Percentiles rank a stretch among this genome's conserved stretches.
phyloP scores from a whole-genome alignment of 2,888 invertebrate genomes.

The Scelioninae gen. 1 region DNA sequence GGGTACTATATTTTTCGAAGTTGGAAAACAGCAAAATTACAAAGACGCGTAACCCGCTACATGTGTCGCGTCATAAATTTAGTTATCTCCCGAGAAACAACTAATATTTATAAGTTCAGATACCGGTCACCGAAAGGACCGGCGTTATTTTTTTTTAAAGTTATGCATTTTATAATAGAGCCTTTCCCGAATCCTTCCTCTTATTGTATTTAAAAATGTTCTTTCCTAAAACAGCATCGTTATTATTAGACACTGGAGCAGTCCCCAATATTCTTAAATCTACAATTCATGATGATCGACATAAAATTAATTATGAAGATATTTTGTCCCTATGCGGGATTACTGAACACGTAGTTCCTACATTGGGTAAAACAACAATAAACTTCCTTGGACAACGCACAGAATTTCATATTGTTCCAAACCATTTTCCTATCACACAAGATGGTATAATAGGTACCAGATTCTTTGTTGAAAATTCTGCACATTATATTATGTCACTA shows the following conservation, averaged over 20 bases:
- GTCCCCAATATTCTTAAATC: constrained; percentile 25
- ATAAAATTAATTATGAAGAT: neutral
- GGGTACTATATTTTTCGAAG: too few relatives aligned
- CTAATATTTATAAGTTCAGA: too few relatives aligned
- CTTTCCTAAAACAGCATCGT: neutral
- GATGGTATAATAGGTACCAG: constrained; percentile 15
- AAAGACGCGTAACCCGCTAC: too few relatives aligned
- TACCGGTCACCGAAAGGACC: too few relatives aligned
- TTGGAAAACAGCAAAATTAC: too few relatives aligned
- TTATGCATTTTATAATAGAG: too few relatives aligned
- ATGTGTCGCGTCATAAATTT: too few relatives aligned
- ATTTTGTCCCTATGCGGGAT: constrained; percentile 9
- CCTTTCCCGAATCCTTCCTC: too few relatives aligned
- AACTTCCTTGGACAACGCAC: neutral
- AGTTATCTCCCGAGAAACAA: too few relatives aligned
- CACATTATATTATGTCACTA: too few relatives aligned
- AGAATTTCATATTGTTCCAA: constrained; percentile 19
- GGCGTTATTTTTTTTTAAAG: too few relatives aligned
- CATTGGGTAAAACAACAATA: constrained; percentile 16
- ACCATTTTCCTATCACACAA: constrained; percentile 19
- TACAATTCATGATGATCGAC: neutral
- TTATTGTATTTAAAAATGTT: too few relatives aligned
- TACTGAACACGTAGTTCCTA: neutral
- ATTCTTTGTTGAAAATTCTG: neutral
- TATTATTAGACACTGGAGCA: constrained; percentile 32